Conservation (phyloP, 1,140 invertebrate species). For the Saxidomus purpurata region DNA sequence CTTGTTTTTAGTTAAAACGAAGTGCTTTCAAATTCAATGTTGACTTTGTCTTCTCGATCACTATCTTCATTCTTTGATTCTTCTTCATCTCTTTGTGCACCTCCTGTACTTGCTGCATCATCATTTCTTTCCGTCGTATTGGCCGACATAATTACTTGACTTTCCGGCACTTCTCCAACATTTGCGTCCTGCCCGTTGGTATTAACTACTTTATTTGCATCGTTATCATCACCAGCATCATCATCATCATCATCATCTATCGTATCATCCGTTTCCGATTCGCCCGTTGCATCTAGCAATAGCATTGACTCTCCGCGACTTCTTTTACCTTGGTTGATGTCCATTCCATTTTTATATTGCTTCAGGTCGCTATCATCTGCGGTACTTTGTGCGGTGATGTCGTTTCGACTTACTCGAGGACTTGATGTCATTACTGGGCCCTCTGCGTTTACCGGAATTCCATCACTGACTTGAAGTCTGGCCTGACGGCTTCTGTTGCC, state of each 20-base stretch:
- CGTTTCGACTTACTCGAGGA: slow-evolving; percentile 13
- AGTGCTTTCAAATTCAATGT: neutral
- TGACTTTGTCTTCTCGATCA: neutral
- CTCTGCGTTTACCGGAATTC: neutral
- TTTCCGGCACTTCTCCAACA: no score
- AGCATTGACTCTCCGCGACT: neutral
- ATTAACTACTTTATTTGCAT: no score
- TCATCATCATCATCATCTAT: neutral
- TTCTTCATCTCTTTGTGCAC: neutral
- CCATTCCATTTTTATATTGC: no score
- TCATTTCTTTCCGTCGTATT: no score
- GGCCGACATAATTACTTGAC: no score
- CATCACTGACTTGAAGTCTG: neutral
- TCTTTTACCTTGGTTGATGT: neutral
- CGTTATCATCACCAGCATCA: no score
- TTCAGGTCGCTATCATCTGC: neutral
- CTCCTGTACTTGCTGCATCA: neutral
- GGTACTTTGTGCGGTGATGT: neutral
- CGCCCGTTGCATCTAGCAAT: neutral
- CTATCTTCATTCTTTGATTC: neutral
- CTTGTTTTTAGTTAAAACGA: no score
- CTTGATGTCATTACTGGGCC: slow-evolving; percentile 59
- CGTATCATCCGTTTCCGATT: neutral
- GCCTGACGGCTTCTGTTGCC: no score
- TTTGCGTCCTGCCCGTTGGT: no score